A percentile compares a stretch with the other conserved stretches of the same genome.
Conservation (phyloP, 2,113 vertebrate species). For the Sula dactylatra region DNA sequence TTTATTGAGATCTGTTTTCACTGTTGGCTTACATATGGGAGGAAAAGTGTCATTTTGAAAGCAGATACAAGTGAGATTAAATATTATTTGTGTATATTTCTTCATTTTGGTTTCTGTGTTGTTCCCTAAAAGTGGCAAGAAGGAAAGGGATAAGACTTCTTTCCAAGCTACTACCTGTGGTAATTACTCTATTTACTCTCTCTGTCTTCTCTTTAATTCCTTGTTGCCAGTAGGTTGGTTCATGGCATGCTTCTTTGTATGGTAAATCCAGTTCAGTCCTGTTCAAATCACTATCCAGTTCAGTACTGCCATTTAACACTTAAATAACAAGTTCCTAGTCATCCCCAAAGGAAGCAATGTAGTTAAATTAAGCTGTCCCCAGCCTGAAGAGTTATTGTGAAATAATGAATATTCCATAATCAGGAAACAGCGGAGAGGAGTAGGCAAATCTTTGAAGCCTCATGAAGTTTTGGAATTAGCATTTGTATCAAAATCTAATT, state of each 20-base stretch:
- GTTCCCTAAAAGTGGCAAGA: not conserved
- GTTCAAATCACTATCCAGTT: not conserved
- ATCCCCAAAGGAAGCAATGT: not conserved
- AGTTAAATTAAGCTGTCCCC: not conserved
- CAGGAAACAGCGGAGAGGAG: not conserved
- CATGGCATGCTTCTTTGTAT: not conserved
- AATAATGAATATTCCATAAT: constrained; percentile 25
- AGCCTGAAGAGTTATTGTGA: not conserved
- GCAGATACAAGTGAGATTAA: not conserved
- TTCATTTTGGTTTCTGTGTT: not conserved
- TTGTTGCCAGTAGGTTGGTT: not conserved
- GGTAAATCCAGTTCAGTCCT: not conserved
- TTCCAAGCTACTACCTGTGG: not conserved
- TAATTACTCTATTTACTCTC: not conserved
- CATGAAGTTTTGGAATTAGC: not conserved
- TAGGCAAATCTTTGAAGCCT: not conserved
- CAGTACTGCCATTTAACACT: not conserved
- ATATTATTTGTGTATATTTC: not conserved
- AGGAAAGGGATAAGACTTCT: not conserved
- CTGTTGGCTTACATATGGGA: not conserved
- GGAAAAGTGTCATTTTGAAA: not conserved
- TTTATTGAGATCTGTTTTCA: not conserved
- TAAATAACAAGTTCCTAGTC: not conserved
- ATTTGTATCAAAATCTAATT: constrained; percentile 6
- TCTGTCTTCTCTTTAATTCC: not conserved